Evolutionary conservation across 2,888 invertebrate species (phyloP).

Genomic region (Nineta flava): DNA sequence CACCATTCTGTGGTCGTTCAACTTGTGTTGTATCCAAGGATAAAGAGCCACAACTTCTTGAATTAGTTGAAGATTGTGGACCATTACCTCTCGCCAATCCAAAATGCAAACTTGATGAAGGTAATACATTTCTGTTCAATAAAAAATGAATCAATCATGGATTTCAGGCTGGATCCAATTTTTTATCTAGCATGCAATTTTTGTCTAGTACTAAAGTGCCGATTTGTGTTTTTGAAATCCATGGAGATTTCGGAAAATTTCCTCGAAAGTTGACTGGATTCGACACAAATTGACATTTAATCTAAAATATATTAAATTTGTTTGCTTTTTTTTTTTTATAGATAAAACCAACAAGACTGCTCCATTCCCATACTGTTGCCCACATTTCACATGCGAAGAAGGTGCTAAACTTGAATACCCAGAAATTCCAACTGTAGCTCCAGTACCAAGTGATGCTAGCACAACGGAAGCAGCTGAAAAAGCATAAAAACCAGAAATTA

Average conservation of each 20-base stretch:
- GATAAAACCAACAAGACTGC: conserved; percentile 84
- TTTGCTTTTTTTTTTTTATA: conserved; percentile 22
- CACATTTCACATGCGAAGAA: conserved; percentile 68
- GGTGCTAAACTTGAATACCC: conserved; percentile 77
- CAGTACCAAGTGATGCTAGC: conserved; percentile 22
- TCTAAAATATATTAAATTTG: background rate
- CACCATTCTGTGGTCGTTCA: conserved; percentile 83
- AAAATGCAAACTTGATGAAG: conserved; percentile 68
- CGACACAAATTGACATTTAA: no score
- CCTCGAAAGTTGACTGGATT: no score
- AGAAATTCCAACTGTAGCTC: conserved; percentile 44
- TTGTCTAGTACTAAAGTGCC: no score
- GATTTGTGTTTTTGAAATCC: no score
- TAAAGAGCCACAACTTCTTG: conserved; percentile 55
- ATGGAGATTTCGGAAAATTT: no score
- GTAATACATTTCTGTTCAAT: conserved; percentile 16
- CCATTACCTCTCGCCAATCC: conserved; percentile 75
- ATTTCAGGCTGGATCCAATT: no score
- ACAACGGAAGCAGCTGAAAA: conserved; percentile 17
- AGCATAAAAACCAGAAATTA: background rate
- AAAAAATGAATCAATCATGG: background rate
- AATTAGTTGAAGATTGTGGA: conserved; percentile 79
- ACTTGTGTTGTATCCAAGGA: conserved; percentile 72
- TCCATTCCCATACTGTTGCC: conserved; percentile 74
- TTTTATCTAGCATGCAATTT: no score